Evolutionary conservation across 2,113 vertebrate genomes (phyloP), one percentile per base, ranked within the genome.

Genomic region (Picathartes gymnocephalus): DNA sequence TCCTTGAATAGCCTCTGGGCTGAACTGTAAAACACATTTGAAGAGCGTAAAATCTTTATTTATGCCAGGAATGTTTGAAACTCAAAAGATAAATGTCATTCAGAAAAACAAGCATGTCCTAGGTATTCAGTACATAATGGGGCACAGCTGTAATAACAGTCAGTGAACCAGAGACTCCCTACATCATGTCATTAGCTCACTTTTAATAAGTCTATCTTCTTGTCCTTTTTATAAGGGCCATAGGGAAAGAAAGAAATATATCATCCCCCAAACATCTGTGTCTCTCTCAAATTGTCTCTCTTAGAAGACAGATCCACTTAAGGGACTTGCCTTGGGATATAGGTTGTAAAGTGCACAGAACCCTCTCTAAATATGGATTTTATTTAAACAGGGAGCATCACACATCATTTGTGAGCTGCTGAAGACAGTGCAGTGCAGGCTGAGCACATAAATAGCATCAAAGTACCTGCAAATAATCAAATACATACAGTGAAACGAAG

Each of bases 31-130:
- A 98, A 97, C 97, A 97, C 91, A 96, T 96, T 96, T 97, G 96
- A 98, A 98, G 97, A 97, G 96, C 96, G 73, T 97, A 97, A 98
- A 97, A 97, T 98, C 94, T 95, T 97, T 98, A 98, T 98, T 98
- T 98, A 98, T 97, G 78, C 88, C 94, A 97, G 93, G 95, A 98
- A 97, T 92, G 92, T 97, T 97, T 98, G 95, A 98, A 98, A 97
- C 96, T 95, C 96, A 83, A 97, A 98, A 98, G 97, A 97, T 97
- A 97, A 98, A 98, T 98, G 98, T 97, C 97, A 97, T 95, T 98
- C 95, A 83, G 97, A 98, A 97, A 97, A 93, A 56, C 93, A 96
- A 97, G 97, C 96, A 97, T 95, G 97, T 98, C 97, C 97, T 97
- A 98, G 96, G 93, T 97, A 95, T 96, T 97, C 97, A 96, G 97